A percentile compares a stretch with the other conserved stretches of the same genome.
Evolutionary conservation across 2,113 vertebrate genomes (phyloP).

Genomic region (Gnathonemus longibarbis): DNA sequence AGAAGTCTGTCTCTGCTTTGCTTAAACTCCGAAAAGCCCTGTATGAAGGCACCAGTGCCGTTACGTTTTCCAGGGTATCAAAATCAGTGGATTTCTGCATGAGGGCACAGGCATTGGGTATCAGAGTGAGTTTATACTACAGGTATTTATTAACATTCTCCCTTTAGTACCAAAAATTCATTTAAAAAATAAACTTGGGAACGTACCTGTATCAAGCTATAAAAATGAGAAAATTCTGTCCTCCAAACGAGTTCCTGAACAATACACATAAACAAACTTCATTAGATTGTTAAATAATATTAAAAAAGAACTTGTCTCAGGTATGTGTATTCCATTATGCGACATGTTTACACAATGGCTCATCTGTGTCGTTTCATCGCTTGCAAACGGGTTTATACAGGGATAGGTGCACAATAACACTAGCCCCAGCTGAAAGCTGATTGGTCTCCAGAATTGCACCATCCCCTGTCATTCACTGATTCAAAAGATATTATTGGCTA

Average conservation of each 20-base stretch:
- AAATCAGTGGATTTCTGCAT: neutral
- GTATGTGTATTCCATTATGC: neutral
- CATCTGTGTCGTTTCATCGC: neutral
- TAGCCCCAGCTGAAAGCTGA: neutral
- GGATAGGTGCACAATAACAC: neutral
- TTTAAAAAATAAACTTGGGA: neutral
- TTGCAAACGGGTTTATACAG: neutral
- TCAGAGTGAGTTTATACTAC: neutral
- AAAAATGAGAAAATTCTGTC: constrained; percentile 56
- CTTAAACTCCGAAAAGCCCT: constrained; percentile 58
- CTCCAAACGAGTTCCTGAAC: constrained; percentile 73
- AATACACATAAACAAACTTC: constrained; percentile 3
- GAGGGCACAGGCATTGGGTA: neutral
- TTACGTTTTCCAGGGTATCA: constrained; percentile 64
- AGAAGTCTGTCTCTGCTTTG: constrained; percentile 53
- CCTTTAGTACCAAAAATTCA: neutral
- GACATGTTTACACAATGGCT: neutral
- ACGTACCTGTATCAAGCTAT: constrained; percentile 65
- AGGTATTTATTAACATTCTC: neutral
- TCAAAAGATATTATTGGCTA: neutral
- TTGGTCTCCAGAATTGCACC: neutral
- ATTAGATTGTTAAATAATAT: neutral
- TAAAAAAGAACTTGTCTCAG: neutral
- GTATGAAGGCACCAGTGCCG: constrained; percentile 68
- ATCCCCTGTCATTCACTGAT: neutral